Evolutionary conservation across 2,888 invertebrate species (phyloP).

Genomic region (Macrosiphum euphorbiae): DNA sequence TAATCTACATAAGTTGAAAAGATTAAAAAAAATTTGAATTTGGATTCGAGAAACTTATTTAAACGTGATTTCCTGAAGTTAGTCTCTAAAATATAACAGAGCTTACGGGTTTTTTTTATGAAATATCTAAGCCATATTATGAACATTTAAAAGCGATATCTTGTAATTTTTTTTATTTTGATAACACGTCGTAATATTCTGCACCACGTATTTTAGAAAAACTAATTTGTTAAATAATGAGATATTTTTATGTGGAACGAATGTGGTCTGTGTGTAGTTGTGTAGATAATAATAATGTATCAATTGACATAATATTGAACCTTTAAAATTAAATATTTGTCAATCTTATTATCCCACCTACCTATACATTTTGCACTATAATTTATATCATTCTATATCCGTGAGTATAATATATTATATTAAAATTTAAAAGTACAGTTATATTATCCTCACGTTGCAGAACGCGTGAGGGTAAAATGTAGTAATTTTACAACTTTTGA

Average conservation of each 20-base stretch:
- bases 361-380: background rate
- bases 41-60: background rate
- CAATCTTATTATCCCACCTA: background rate
- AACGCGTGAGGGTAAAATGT: background rate
- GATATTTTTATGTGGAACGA: background rate
- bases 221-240: background rate
- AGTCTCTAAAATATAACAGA: background rate
- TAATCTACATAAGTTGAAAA: background rate
- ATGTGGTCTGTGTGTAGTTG: too few relatives aligned
- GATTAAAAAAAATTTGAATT: background rate
- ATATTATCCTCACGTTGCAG: background rate
- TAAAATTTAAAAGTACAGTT: background rate
- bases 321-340: background rate
- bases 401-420: background rate
- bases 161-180: background rate
- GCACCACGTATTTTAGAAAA: background rate
- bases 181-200: background rate
- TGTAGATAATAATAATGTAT: background rate
- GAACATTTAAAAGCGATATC: background rate
- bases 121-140: background rate
- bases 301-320: background rate
- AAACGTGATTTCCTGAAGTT: background rate
- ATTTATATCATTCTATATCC: background rate
- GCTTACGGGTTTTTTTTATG: background rate
- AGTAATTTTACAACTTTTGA: background rate